A percentile compares a stretch with the other conserved stretches of the same genome.
These are phyloP conservation scores for Penaeus chinensis DNA, from an alignment of 1,140 invertebrate genomes.

Conservation along the genomic window DNA sequence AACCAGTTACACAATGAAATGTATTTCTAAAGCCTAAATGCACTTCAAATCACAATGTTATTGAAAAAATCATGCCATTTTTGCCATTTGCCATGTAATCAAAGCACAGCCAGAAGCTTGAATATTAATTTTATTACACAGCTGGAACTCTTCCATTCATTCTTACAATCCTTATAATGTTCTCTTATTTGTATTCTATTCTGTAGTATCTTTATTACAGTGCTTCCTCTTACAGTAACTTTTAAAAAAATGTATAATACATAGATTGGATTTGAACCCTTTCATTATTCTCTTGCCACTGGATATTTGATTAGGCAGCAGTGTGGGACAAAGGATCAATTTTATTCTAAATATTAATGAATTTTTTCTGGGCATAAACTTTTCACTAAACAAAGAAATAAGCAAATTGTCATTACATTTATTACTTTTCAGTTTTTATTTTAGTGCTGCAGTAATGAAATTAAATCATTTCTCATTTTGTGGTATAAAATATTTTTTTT, in stretches of 20 bases:
- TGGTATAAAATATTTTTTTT: conserved; percentile 10
- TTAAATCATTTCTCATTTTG: not conserved
- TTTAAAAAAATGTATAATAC: too few species aligned
- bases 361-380: too few species aligned
- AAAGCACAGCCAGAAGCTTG: conserved; percentile 54
- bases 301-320: too few species aligned
- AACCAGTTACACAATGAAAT: conserved; percentile 58
- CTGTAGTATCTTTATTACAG: conserved; percentile 4
- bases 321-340: too few species aligned
- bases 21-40: conserved; percentile 49
- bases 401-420: too few species aligned
- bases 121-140: conserved; percentile 34
- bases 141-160: conserved; percentile 4
- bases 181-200: not conserved
- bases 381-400: too few species aligned
- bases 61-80: conserved; percentile 51
- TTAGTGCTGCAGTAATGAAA: conserved; percentile 3
- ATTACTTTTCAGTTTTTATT: not conserved
- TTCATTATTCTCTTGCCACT: too few species aligned
- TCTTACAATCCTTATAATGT: not conserved
- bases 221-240: too few species aligned
- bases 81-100: conserved; percentile 44
- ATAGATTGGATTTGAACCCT: too few species aligned
- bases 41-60: conserved; percentile 55
- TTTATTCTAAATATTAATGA: too few species aligned